phyloP scores from a whole-genome alignment of 2,888 invertebrate genomes.

The Lithophane ornitopus region DNA sequence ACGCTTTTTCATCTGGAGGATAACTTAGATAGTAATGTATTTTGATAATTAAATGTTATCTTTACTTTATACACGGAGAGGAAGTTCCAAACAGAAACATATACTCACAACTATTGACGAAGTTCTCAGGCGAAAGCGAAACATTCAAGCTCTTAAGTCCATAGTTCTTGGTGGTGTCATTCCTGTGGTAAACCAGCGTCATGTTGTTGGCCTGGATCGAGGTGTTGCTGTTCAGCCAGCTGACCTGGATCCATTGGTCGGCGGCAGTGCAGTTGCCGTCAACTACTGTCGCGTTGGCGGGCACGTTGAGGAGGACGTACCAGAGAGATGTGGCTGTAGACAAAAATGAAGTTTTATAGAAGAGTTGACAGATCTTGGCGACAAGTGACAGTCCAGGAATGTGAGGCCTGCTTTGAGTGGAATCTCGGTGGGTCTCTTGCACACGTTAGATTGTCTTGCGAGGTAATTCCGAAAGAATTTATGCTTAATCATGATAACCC shows the following conservation, averaged over 20 bases:
- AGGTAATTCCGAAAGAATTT: not conserved
- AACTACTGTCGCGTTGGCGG: conserved; percentile 73
- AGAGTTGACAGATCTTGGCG: not conserved
- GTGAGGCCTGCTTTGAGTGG: not conserved
- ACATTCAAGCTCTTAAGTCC: conserved; percentile 78
- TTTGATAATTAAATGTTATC: not conserved
- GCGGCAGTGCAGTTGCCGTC: conserved; percentile 77
- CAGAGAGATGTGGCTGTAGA: conserved; percentile 73
- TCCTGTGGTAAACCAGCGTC: conserved; percentile 76
- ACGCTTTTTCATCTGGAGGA: not conserved
- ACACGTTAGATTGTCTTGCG: not conserved
- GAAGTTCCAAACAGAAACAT: not conserved
- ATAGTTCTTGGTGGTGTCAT: conserved; percentile 80
- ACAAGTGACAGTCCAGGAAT: not conserved
- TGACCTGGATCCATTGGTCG: conserved; percentile 76
- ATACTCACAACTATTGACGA: conserved; percentile 83
- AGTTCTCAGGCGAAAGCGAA: conserved; percentile 80
- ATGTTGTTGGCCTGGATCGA: conserved; percentile 72
- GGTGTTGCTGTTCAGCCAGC: conserved; percentile 70
- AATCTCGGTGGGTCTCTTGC: not conserved
- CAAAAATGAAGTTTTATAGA: not conserved
- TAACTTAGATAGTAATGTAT: not conserved
- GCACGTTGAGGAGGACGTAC: conserved; percentile 78
- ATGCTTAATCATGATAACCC: not conserved
- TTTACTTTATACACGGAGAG: not conserved